Evolutionary conservation across 2,888 invertebrate genomes (phyloP).

Genomic region (Leptura quadrifasciata): DNA sequence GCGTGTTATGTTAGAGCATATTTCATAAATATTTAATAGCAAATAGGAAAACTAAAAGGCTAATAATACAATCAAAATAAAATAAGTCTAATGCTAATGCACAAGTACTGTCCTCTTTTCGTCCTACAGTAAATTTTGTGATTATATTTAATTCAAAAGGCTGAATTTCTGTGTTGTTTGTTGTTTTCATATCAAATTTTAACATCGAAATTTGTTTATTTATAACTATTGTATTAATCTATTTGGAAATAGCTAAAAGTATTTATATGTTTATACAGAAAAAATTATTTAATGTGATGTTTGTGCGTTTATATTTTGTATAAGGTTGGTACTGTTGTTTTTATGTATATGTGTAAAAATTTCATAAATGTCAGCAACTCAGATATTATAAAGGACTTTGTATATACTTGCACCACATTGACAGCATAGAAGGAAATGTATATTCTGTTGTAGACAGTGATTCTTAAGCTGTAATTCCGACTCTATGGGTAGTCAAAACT

Average conservation of each 20-base stretch:
- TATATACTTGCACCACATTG: not conserved
- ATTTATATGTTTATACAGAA: constrained; percentile 30
- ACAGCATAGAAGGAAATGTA: not conserved
- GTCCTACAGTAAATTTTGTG: constrained; percentile 36
- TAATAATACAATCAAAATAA: constrained; percentile 14
- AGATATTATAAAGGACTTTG: not conserved
- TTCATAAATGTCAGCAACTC: not conserved
- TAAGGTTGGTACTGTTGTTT: not conserved
- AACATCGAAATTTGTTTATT: constrained; percentile 30
- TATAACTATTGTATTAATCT: not conserved
- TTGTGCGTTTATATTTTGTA: constrained; percentile 11
- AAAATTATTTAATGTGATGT: constrained; percentile 17
- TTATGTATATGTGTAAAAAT: not conserved
- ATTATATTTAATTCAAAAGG: constrained; percentile 35
- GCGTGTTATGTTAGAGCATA: too few species aligned
- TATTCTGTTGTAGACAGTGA: not conserved
- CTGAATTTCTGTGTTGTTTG: constrained; percentile 41
- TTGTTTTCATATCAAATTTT: constrained; percentile 41
- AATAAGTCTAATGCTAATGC: not conserved
- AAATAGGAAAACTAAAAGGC: not conserved
- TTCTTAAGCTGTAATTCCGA: not conserved
- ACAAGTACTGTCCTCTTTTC: constrained; percentile 4
- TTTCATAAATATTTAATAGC: not conserved
- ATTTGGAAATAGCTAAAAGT: constrained; percentile 13
- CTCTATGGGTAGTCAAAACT: too few species aligned